A percentile compares a stretch with the other conserved stretches of the same genome.
Evolutionary conservation across 1,140 invertebrate species (phyloP).

Genomic region (Meteorus sp.): DNA sequence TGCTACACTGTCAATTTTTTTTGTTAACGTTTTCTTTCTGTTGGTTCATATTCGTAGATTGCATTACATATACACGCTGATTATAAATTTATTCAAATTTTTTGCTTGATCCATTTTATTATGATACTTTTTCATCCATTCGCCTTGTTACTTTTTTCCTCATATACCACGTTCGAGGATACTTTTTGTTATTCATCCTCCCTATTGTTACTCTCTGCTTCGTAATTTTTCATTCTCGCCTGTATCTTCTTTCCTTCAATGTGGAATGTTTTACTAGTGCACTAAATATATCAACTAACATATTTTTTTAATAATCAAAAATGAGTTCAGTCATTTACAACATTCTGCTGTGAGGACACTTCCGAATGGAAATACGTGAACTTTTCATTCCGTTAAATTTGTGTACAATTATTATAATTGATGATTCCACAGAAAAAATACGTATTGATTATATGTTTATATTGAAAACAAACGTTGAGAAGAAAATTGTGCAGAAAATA

Average conservation of each 20-base stretch:
- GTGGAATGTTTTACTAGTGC: constrained; percentile 37
- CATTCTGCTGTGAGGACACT: constrained; percentile 12
- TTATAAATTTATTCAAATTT: constrained; percentile 31
- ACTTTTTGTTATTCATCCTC: constrained; percentile 3
- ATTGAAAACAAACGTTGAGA: no score
- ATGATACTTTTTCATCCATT: constrained; percentile 19
- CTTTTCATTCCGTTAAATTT: constrained; percentile 32
- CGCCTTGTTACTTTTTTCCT: neutral
- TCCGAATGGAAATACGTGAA: constrained; percentile 31
- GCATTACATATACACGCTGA: constrained; percentile 21
- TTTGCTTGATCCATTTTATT: constrained; percentile 29
- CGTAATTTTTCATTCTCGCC: constrained; percentile 3
- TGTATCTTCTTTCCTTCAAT: constrained; percentile 14
- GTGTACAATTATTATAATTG: no score
- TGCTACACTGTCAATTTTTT: constrained; percentile 22
- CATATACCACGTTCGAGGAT: neutral
- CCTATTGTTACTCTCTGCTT: neutral
- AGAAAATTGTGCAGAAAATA: no score
- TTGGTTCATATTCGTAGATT: constrained; percentile 33
- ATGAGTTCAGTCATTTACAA: constrained; percentile 48
- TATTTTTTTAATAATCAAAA: constrained; percentile 42
- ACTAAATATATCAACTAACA: constrained; percentile 40
- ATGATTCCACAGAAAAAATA: no score
- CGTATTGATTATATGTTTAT: no score
- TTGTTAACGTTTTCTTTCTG: constrained; percentile 14